Conservation (phyloP, 2,888 invertebrate species). For the Caenorhabditis virilis region DNA sequence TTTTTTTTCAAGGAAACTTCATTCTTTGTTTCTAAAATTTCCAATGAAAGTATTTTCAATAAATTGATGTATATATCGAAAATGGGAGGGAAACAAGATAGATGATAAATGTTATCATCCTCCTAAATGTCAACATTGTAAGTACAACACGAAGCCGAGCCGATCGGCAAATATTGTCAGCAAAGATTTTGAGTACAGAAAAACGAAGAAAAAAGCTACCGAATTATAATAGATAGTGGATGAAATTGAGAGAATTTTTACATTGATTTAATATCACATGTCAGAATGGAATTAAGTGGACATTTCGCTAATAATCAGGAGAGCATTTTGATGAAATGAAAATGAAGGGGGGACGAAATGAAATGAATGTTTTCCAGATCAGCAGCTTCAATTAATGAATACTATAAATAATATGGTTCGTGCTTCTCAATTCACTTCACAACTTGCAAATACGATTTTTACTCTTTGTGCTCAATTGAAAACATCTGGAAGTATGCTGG, state of each 20-base stretch:
- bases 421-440: conserved; percentile 57
- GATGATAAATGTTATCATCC: not conserved
- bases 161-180: conserved; percentile 12
- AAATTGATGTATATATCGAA: too few relatives aligned
- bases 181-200: not conserved
- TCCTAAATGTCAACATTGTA: conserved; percentile 5
- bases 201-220: too few relatives aligned
- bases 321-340: not conserved
- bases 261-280: not conserved
- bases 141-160: conserved; percentile 8
- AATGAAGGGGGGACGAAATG: not conserved
- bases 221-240: too few relatives aligned
- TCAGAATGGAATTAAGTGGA: not conserved
- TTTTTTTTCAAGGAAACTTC: too few relatives aligned
- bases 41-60: too few relatives aligned
- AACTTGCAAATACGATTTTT: conserved; percentile 62
- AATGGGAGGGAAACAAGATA: not conserved
- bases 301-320: not conserved
- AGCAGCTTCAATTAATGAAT: conserved; percentile 60
- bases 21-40: too few relatives aligned
- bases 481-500: conserved; percentile 57
- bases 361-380: conserved; percentile 44
- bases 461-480: conserved; percentile 64
- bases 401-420: conserved; percentile 59
- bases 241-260: too few relatives aligned